Evolutionary conservation across 2,888 invertebrate genomes (phyloP), one percentile per base, ranked within the genome.

Genomic region (Heliconius ethilla): DNA sequence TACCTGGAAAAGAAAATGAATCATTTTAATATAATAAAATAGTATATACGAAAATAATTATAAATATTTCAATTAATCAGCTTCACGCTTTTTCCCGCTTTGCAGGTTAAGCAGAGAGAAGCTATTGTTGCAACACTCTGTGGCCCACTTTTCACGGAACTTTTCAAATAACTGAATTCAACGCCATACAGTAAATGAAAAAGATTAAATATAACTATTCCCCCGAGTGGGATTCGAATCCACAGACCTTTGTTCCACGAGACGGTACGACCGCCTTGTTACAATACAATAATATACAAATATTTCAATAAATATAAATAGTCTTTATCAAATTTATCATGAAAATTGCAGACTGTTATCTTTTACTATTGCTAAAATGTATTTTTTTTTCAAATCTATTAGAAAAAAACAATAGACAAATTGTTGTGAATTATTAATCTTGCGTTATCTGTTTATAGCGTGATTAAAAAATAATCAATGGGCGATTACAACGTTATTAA

Each of bases 1-100:
- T 29, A 80, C 79, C 78, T 80, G 78, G n/a, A 80, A 80, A 55
- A 27, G 62, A 76, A 65, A 70, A 78, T 73, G 27, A 76, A 33
- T 18, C 25, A 76, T 27, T 51, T 33, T 33, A 29, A 18, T 70
- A 45, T 6, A 10, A 29, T 70, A 45, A 33, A 40, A 9, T n/a
- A 55, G 18, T 55, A 13, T 22, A 59, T 62, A 62, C 25, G 4
- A 73, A 33, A 73, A 37, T 18, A 62, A n/a, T 15, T 59, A n/a
- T 6, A n/a, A 0, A 27, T 22, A 25, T 55, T 22, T n/a, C 25
- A 13, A 1, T 51, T 18, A 67, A 22, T 0, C 10, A n/a, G 10
- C 10, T n/a, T 55, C 22, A 51, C 51, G 51, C 18, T 40, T 11
- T 1, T 45, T 45, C 15, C 45, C 15, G 45, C 45, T 1, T 45